phyloP scores from a whole-genome alignment of 2,888 invertebrate species.

The Muscina levida region DNA sequence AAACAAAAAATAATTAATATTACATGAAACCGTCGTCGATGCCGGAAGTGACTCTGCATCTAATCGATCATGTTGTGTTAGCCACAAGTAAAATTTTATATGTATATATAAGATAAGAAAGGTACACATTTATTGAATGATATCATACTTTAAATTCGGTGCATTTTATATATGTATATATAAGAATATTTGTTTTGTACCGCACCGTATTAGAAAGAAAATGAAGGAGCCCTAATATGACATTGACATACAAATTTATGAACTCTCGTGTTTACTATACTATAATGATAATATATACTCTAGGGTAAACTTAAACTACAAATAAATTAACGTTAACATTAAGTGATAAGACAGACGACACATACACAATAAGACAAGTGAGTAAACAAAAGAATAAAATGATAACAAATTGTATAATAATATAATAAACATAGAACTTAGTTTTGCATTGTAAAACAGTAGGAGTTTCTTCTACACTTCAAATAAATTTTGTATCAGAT shows the following conservation, averaged over 20 bases:
- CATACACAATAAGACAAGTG: neutral
- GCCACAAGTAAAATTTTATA: too few relatives aligned
- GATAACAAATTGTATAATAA: slow-evolving; percentile 26
- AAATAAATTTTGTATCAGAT: slow-evolving; percentile 52
- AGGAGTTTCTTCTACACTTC: slow-evolving; percentile 41
- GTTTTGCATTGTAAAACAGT: slow-evolving; percentile 33
- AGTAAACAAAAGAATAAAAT: slow-evolving; percentile 17
- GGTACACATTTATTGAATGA: slow-evolving; percentile 18
- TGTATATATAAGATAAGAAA: neutral
- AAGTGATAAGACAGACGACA: slow-evolving; percentile 26
- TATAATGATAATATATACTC: slow-evolving; percentile 18
- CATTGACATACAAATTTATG: slow-evolving; percentile 44
- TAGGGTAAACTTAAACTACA: slow-evolving; percentile 53
- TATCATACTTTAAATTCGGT: neutral
- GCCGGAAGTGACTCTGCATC: too few relatives aligned
- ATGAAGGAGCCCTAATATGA: slow-evolving; percentile 2
- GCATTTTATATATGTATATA: slow-evolving; percentile 16
- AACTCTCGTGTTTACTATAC: slow-evolving; percentile 30
- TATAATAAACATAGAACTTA: neutral
- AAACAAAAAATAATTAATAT: too few relatives aligned
- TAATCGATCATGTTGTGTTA: too few relatives aligned
- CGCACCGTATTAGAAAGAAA: slow-evolving; percentile 10
- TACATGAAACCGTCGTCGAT: too few relatives aligned
- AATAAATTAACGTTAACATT: slow-evolving; percentile 49
- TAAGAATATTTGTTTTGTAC: neutral